phyloP scores from a whole-genome alignment of 2,113 vertebrate species.

The Pheucticus melanocephalus region DNA sequence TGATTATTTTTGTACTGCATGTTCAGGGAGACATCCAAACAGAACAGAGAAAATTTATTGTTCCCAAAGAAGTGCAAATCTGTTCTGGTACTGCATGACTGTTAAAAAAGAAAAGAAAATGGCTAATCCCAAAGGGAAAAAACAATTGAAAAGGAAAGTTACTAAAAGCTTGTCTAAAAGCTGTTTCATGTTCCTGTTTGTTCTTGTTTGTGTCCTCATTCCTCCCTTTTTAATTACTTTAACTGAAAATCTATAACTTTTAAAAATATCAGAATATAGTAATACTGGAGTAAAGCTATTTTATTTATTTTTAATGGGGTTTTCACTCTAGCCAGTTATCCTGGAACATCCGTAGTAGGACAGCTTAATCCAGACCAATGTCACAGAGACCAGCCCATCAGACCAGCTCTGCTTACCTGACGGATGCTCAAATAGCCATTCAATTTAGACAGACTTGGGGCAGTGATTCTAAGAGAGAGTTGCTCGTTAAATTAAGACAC shows the following conservation, averaged over 20 bases:
- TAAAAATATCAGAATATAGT: not conserved
- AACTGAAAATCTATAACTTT: not conserved
- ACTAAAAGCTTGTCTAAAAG: not conserved
- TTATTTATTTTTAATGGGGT: not conserved
- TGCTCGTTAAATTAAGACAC: not conserved
- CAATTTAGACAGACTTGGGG: not conserved
- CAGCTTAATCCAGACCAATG: not conserved
- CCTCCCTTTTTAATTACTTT: not conserved
- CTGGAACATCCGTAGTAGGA: not conserved
- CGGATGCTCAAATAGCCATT: not conserved
- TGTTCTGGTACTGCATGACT: not conserved
- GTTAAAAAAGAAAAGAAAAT: not conserved
- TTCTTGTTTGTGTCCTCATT: not conserved
- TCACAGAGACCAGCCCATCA: accelerated
- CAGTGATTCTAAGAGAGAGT: not conserved
- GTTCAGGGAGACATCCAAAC: not conserved
- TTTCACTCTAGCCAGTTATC: not conserved
- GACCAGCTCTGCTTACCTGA: not conserved
- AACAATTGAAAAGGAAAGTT: not conserved
- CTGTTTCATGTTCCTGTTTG: not conserved
- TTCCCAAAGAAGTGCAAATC: not conserved
- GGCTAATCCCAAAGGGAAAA: not conserved
- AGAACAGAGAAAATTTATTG: not conserved
- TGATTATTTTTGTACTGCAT: not conserved
- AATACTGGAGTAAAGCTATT: not conserved